These are phyloP conservation scores for Magallana ariakensis DNA, from an alignment of 1,140 invertebrate genomes.

Conservation along the genomic window DNA sequence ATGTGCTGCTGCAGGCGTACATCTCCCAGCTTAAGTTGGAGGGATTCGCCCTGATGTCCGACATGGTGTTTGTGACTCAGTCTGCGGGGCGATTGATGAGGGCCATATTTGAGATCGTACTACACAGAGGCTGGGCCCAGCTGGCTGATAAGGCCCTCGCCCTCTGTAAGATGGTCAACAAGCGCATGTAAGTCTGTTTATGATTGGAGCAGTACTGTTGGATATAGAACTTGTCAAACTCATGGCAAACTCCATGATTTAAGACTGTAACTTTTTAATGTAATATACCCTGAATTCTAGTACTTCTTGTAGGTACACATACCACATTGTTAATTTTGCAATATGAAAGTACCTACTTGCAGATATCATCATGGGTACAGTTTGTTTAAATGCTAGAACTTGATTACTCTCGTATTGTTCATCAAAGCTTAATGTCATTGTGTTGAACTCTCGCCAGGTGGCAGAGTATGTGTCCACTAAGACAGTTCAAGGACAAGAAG, in stretches of 20 bases:
- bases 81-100: conserved; percentile 96
- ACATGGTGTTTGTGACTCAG: conserved; percentile 99
- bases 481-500: conserved; percentile 91
- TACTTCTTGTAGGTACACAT: too few relatives aligned
- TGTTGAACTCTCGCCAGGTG: conserved; percentile 82
- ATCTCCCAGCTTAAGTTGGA: conserved; percentile 99
- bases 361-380: too few relatives aligned
- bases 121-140: conserved; percentile 96
- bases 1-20: conserved; percentile 97
- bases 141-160: conserved; percentile 96
- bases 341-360: too few relatives aligned
- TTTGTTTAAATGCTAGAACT: too few relatives aligned
- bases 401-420: too few relatives aligned
- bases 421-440: too few relatives aligned
- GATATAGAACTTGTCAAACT: too few relatives aligned
- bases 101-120: conserved; percentile 97
- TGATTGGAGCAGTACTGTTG: too few relatives aligned
- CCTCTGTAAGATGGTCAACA: conserved; percentile 99
- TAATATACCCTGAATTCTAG: too few relatives aligned
- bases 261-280: too few relatives aligned
- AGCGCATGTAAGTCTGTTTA: conserved; percentile 86
- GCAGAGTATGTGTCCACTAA: conserved; percentile 99
- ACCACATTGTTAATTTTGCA: too few relatives aligned
- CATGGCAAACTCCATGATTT: too few relatives aligned
- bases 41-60: conserved; percentile 98